A percentile compares a stretch with the other conserved stretches of the same genome.
Conservation (phyloP, 2,888 invertebrate species). For the Hyalella azteca region DNA sequence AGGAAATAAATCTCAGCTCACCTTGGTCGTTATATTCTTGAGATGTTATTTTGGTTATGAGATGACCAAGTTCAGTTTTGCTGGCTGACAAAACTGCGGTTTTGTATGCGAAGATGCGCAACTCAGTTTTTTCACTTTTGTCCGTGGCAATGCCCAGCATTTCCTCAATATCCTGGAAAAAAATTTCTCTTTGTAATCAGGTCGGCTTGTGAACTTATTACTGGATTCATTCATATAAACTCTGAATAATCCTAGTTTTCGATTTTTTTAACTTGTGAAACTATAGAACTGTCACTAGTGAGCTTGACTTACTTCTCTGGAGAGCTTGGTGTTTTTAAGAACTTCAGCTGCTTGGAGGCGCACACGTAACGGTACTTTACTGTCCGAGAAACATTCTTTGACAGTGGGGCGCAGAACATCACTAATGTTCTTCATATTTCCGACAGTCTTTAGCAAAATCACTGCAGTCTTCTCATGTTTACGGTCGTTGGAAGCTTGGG, state of each 20-base stretch:
- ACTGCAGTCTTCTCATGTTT: conserved; percentile 26
- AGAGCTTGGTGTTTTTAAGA: conserved; percentile 39
- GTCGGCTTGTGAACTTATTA: not conserved
- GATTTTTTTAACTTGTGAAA: too few species aligned
- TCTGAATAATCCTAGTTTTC: too few species aligned
- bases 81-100: not conserved
- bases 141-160: not conserved
- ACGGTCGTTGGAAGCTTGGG: not conserved
- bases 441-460: conserved; percentile 35
- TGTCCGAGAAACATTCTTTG: conserved; percentile 26
- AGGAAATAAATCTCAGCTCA: not conserved
- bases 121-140: not conserved
- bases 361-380: not conserved
- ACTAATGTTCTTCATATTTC: conserved; percentile 50
- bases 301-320: conserved; percentile 38
- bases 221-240: too few species aligned
- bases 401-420: conserved; percentile 21
- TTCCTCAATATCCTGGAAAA: not conserved
- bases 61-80: not conserved
- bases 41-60: not conserved
- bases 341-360: conserved; percentile 49
- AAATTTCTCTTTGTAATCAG: not conserved
- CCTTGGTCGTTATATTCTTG: not conserved
- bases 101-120: conserved; percentile 33
- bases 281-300: too few species aligned